Evolutionary conservation across 2,797 vertebrate genomes (phyloP).

Genomic region (Furcifer pardalis): DNA sequence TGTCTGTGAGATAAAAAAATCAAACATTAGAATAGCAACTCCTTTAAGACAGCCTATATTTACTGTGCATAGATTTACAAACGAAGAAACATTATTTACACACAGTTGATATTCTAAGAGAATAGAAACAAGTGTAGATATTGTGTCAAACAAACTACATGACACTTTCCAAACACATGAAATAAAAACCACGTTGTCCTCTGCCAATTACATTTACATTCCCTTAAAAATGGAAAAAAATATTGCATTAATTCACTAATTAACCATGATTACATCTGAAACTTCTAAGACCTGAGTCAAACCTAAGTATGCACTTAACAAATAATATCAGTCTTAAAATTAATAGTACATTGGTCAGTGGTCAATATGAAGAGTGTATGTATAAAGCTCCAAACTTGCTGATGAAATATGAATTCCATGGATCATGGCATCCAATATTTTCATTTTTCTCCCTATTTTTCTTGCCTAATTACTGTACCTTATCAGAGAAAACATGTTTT

Average conservation of each 20-base stretch:
- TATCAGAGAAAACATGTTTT: constrained; percentile 34
- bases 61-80: constrained; percentile 76
- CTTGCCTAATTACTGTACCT: not conserved
- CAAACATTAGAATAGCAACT: constrained; percentile 71
- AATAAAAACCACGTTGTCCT: constrained; percentile 60
- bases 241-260: constrained; percentile 68
- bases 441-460: not conserved
- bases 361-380: constrained; percentile 44
- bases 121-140: constrained; percentile 58
- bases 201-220: constrained; percentile 55
- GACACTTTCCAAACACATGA: constrained; percentile 52
- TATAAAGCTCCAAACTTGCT: constrained; percentile 38
- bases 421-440: not conserved
- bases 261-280: constrained; percentile 58
- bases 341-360: constrained; percentile 52
- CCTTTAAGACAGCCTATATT: constrained; percentile 70
- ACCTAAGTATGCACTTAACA: constrained; percentile 44
- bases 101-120: constrained; percentile 54
- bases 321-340: constrained; percentile 28
- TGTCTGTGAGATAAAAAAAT: constrained; percentile 54
- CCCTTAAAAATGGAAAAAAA: constrained; percentile 61
- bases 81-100: constrained; percentile 75
- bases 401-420: not conserved
- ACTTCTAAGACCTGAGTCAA: constrained; percentile 69
- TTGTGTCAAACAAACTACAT: constrained; percentile 57